phyloP scores from a whole-genome alignment of 2,888 invertebrate species.

The Tachina grossa region DNA sequence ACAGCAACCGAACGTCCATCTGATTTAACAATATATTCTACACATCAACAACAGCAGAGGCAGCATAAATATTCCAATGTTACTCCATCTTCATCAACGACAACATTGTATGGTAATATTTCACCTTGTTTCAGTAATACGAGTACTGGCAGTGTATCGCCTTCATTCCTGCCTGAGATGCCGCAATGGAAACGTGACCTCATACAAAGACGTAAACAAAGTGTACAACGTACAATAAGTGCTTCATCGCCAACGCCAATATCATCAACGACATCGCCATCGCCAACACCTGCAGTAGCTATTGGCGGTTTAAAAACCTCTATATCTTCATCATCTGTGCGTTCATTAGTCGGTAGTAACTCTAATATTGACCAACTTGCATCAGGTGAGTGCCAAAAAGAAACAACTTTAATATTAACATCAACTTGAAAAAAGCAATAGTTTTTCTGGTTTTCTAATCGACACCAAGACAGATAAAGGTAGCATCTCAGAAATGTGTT shows the following conservation, averaged over 20 bases:
- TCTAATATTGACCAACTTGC: conserved; percentile 69
- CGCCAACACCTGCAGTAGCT: conserved; percentile 48
- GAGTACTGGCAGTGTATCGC: conserved; percentile 68
- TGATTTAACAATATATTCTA: conserved; percentile 51
- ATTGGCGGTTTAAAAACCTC: conserved; percentile 64
- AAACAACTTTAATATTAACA: conserved; percentile 51
- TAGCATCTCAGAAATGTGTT: neutral
- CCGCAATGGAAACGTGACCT: conserved; percentile 94
- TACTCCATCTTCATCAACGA: conserved; percentile 43
- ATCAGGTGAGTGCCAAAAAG: conserved; percentile 65
- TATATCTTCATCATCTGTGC: conserved; percentile 67
- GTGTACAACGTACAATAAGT: conserved; percentile 80
- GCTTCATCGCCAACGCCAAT: conserved; percentile 67
- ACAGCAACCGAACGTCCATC: conserved; percentile 59
- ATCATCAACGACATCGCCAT: conserved; percentile 69
- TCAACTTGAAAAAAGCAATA: conserved; percentile 36
- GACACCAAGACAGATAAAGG: conserved; percentile 13
- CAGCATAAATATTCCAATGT: conserved; percentile 58
- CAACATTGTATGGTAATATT: conserved; percentile 51
- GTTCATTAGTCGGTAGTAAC: conserved; percentile 70
- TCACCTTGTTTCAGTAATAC: conserved; percentile 60
- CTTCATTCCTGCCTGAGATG: conserved; percentile 82
- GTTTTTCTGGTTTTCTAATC: conserved; percentile 49
- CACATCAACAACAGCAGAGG: conserved; percentile 37
- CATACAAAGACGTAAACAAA: conserved; percentile 86